Percentiles rank a stretch among this genome's conserved stretches.
These are phyloP conservation scores for Zosterops pallidus DNA, from an alignment of 2,113 vertebrate genomes.

Conservation along the genomic window DNA sequence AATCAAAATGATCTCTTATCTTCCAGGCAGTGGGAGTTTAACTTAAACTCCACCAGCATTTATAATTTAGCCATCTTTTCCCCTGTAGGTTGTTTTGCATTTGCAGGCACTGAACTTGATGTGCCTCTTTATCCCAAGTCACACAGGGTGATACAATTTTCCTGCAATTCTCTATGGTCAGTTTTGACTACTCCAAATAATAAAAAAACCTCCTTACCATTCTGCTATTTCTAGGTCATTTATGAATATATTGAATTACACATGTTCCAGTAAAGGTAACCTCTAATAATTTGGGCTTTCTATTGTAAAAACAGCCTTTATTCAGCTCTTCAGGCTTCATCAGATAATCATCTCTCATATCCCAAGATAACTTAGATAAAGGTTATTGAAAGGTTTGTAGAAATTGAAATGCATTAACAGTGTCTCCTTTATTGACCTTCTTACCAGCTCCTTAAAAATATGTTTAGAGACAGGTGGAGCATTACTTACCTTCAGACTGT, in stretches of 20 bases:
- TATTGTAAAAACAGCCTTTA: not conserved
- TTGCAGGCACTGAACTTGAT: not conserved
- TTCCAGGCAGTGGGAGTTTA: not conserved
- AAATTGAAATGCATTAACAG: not conserved
- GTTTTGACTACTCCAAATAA: not conserved
- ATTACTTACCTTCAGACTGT: not conserved
- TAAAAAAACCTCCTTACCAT: not conserved
- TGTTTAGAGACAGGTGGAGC: not conserved
- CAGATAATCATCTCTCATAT: not conserved
- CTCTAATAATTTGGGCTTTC: not conserved
- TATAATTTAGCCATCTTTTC: not conserved
- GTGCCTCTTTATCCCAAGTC: not conserved
- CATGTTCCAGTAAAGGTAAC: not conserved
- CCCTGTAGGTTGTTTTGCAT: not conserved
- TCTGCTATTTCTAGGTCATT: not conserved
- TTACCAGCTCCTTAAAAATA: not conserved
- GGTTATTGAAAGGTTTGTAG: not conserved
- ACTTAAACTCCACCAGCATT: not conserved
- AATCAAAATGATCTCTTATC: not conserved
- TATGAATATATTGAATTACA: not conserved
- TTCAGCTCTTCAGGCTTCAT: not conserved
- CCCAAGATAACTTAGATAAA: not conserved
- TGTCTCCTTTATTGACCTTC: not conserved
- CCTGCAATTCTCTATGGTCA: not conserved
- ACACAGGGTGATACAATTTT: not conserved